Conservation (phyloP, 2,113 vertebrate genomes). For the Apteryx mantelli region DNA sequence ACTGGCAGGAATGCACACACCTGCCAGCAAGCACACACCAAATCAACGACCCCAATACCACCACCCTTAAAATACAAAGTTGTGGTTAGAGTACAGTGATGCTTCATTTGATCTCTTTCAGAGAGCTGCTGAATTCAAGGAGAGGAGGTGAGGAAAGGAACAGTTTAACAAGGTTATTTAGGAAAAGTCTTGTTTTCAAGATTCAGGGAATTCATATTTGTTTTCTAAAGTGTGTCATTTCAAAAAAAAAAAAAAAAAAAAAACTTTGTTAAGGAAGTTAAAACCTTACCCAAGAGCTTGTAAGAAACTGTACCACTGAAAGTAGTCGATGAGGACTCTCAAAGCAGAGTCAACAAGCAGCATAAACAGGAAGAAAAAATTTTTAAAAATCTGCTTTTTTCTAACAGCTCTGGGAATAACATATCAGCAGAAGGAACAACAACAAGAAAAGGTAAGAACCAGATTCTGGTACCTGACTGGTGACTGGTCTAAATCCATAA, state of each 20-base stretch:
- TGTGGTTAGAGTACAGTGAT: neutral
- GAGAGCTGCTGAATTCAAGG: neutral
- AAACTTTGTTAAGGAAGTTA: neutral
- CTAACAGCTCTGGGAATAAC: neutral
- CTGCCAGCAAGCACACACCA: fast-evolving
- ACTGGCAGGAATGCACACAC: neutral
- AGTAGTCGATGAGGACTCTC: neutral
- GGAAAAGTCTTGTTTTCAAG: neutral
- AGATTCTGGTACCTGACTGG: neutral
- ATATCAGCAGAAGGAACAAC: neutral
- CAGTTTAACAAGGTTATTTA: too few relatives aligned
- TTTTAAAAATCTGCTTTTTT: neutral
- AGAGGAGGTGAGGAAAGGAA: neutral
- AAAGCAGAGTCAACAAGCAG: neutral
- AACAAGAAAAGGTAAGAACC: neutral
- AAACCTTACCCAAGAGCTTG: neutral
- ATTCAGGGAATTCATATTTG: neutral
- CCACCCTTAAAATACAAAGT: neutral
- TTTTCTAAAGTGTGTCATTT: neutral
- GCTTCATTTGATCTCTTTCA: neutral
- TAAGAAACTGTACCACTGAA: neutral
- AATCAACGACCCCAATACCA: neutral
- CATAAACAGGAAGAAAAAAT: neutral
- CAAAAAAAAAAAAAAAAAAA: neutral
- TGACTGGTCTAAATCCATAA: neutral